phyloP scores from a whole-genome alignment of 2,797 vertebrate genomes.

The Betta splendens region DNA sequence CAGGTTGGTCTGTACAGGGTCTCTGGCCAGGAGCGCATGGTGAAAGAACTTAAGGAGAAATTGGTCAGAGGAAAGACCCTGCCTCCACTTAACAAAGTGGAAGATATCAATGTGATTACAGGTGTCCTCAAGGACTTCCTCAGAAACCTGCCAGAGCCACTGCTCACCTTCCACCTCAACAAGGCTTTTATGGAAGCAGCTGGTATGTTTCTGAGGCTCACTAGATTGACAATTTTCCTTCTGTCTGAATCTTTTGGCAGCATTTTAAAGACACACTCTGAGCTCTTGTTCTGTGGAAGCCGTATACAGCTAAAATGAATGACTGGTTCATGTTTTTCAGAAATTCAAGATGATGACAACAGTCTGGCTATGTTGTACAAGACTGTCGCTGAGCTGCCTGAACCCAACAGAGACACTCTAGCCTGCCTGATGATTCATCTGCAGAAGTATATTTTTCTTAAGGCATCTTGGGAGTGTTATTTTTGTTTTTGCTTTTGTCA shows the following conservation, averaged over 20 bases:
- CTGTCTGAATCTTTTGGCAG: background rate
- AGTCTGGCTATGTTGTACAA: constrained; percentile 89
- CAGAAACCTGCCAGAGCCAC: constrained; percentile 90
- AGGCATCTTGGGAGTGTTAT: background rate
- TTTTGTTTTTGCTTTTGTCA: background rate
- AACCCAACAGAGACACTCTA: constrained; percentile 91
- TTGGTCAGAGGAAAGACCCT: constrained; percentile 85
- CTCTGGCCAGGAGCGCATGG: constrained; percentile 88
- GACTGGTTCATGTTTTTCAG: constrained; percentile 62
- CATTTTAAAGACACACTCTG: background rate
- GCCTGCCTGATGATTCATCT: constrained; percentile 94
- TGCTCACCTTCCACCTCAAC: constrained; percentile 91
- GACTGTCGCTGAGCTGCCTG: constrained; percentile 87
- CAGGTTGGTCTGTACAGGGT: constrained; percentile 91
- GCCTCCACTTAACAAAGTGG: constrained; percentile 88
- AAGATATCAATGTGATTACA: constrained; percentile 90
- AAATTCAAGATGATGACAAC: constrained; percentile 91
- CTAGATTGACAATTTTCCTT: too few species aligned
- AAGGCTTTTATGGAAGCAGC: constrained; percentile 90
- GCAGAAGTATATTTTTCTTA: constrained; percentile 83
- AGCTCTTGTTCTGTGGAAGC: background rate
- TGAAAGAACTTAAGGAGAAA: constrained; percentile 92
- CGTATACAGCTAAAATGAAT: background rate
- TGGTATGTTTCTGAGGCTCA: constrained; percentile 73
- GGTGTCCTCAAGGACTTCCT: constrained; percentile 93